Conservation (phyloP, 2,888 invertebrate species). For the Zelleria hepariella region DNA sequence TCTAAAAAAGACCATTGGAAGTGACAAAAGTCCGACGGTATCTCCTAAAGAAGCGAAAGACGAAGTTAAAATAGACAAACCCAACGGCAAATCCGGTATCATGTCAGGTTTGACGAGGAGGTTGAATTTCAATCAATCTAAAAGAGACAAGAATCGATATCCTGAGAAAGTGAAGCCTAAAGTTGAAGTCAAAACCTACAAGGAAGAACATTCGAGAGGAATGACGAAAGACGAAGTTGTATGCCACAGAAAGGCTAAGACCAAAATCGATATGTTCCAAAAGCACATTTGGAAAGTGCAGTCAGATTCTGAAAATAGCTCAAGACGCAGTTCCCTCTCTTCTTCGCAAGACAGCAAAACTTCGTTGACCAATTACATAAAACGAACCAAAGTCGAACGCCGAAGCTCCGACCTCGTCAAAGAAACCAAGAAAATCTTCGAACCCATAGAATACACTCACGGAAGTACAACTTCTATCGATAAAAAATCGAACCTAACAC, state of each 20-base stretch:
- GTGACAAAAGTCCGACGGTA: constrained; percentile 10
- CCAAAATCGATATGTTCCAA: constrained; percentile 65
- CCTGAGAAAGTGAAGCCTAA: constrained; percentile 39
- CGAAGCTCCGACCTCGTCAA: constrained; percentile 28
- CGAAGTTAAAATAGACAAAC: constrained; percentile 30
- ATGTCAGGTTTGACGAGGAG: constrained; percentile 52
- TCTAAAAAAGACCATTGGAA: constrained; percentile 31
- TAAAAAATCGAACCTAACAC: constrained; percentile 27
- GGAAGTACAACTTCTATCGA: constrained; percentile 33
- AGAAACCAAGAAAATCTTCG: constrained; percentile 50
- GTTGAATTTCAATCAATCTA: constrained; percentile 51
- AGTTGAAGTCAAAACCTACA: constrained; percentile 58
- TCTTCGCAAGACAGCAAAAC: constrained; percentile 40
- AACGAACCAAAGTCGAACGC: constrained; percentile 3
- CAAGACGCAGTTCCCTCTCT: constrained; percentile 43
- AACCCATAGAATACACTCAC: constrained; percentile 34
- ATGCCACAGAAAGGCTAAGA: constrained; percentile 58
- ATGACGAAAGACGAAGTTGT: constrained; percentile 51
- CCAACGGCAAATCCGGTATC: constrained; percentile 23
- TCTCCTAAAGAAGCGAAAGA: constrained; percentile 17
- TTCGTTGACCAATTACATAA: constrained; percentile 13
- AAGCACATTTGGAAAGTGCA: constrained; percentile 55
- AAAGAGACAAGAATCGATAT: constrained; percentile 37
- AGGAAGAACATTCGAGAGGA: constrained; percentile 44
- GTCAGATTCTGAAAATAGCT: constrained; percentile 52